Evolutionary conservation across 1,140 invertebrate species (phyloP).

Genomic region (Aradophagus sp.): DNA sequence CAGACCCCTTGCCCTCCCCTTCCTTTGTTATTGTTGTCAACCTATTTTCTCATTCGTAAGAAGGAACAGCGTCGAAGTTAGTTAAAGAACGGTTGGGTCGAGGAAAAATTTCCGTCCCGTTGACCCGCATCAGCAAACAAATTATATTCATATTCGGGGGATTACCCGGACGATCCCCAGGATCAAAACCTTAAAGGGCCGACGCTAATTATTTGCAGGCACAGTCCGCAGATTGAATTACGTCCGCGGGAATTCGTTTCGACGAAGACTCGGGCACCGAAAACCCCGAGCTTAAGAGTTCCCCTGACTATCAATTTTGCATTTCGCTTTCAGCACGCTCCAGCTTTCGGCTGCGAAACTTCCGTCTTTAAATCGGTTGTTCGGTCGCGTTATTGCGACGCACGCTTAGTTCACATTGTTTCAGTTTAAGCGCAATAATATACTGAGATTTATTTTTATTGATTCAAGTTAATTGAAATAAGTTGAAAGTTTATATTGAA

Average conservation of each 20-base stretch:
- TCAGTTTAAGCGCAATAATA: neutral
- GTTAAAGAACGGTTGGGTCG: no score
- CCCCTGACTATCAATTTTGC: slow-evolving; percentile 42
- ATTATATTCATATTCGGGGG: slow-evolving; percentile 74
- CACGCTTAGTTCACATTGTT: slow-evolving; percentile 3
- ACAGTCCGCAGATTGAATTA: slow-evolving; percentile 70
- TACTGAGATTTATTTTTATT: no score
- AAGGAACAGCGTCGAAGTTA: no score
- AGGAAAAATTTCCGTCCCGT: slow-evolving; percentile 20
- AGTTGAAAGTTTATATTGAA: no score
- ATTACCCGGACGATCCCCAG: slow-evolving; percentile 68
- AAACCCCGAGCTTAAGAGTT: slow-evolving; percentile 36
- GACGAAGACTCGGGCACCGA: slow-evolving; percentile 27
- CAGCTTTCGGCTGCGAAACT: slow-evolving; percentile 35
- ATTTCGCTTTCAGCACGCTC: no score
- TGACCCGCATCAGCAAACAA: slow-evolving; percentile 58
- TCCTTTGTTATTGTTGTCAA: no score
- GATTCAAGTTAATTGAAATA: no score
- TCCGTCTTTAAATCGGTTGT: slow-evolving; percentile 28
- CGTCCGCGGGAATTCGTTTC: slow-evolving; percentile 60
- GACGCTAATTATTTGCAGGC: slow-evolving; percentile 71
- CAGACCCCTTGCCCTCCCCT: no score
- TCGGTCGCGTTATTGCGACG: slow-evolving; percentile 16
- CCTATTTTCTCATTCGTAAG: no score
- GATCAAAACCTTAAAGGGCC: slow-evolving; percentile 71